Evolutionary conservation across 2,113 vertebrate genomes (phyloP), one percentile per base, ranked within the genome.

Genomic region (Platichthys flesus): DNA sequence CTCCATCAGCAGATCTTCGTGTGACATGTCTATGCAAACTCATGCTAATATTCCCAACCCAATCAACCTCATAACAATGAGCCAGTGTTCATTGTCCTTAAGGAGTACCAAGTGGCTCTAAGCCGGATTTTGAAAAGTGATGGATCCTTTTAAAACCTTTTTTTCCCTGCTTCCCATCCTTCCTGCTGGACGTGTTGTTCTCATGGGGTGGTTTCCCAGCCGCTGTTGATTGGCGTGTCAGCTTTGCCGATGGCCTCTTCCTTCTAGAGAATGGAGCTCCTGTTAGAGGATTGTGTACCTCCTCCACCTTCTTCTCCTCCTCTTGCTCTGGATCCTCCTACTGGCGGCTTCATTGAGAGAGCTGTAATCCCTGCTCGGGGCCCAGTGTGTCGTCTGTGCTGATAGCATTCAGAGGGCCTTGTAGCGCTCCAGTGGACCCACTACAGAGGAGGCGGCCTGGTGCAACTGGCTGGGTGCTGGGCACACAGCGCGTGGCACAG

Each of bases 401-500:
- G 93, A 94, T 94, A 93, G 91, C 91, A 93, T 93, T 93, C 89
- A 93, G 79, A 70, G 79, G 82, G 86, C 88, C 88, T 80, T 91
- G 92, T 89, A 86, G 80, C 69, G 55, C 86, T 90, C 88, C 79
- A 86, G 82, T 87, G 85, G 89, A 87, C 87, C 77, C 80, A 90
- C 86, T 85, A 90, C 89, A 89, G 85, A 91, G 85, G 81, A 87
- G 88, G 79, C 56, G 8, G 75, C 81, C 23, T 75, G 78, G 86
- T 76, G 84, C 86, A 74, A 88, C 86, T 89, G 76, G 88, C 81
- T 86, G 84, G 88, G 86, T 91, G 86, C 86, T 89, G 87, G 85
- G 85, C 79, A 83, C 82, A 83, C 71, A 71, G 61, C 64, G 81
- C 28, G 66, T 88, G 88, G 90, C 88, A 79, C 76, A 76, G 82